phyloP scores from a whole-genome alignment of 2,113 vertebrate species.

The Erpornis zantholeuca region DNA sequence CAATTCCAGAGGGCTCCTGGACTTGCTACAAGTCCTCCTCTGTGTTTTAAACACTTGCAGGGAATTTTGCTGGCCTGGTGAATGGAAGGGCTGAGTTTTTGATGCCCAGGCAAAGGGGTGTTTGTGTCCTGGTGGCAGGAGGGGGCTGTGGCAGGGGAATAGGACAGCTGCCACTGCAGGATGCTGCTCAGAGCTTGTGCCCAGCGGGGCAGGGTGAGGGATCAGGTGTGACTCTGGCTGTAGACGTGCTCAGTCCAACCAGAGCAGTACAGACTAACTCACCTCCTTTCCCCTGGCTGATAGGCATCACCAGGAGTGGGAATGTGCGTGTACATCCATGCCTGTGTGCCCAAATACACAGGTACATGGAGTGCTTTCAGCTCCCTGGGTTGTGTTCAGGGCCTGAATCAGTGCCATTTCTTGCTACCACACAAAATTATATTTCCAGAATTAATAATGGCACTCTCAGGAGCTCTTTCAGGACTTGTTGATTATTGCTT shows the following conservation, averaged over 20 bases:
- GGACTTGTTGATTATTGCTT: neutral
- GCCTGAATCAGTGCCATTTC: slow-evolving; percentile 1
- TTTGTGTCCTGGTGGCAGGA: neutral
- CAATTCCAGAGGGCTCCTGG: neutral
- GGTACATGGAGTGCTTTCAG: neutral
- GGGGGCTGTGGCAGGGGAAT: neutral
- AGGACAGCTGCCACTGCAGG: neutral
- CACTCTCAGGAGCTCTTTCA: neutral
- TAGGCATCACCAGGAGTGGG: neutral
- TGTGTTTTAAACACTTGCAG: neutral
- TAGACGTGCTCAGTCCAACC: neutral
- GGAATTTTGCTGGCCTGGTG: neutral
- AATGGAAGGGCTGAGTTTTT: neutral
- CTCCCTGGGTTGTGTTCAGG: neutral
- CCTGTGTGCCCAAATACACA: neutral
- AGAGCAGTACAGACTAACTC: neutral
- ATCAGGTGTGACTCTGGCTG: neutral
- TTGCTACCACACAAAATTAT: neutral
- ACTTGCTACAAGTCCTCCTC: neutral
- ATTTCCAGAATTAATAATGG: slow-evolving; percentile 39
- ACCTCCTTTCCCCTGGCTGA: neutral
- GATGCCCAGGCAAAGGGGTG: neutral
- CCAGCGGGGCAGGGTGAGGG: neutral
- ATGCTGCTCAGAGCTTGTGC: neutral
- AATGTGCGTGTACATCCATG: rapidly evolving